Evolutionary conservation across 2,888 invertebrate species (phyloP).

Genomic region (Neoaliturus tenellus): DNA sequence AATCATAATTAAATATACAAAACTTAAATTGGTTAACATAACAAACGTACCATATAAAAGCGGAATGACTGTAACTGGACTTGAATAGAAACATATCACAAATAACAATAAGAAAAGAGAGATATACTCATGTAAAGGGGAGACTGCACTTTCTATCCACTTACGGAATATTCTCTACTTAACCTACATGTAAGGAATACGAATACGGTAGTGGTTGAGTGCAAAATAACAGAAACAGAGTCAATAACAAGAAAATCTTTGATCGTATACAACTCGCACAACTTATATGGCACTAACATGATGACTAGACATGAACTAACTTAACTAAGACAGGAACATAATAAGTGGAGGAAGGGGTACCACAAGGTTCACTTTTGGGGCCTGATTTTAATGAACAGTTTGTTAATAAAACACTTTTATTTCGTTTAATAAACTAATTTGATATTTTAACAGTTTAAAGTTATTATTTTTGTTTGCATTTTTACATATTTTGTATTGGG

Average conservation of each 20-base stretch:
- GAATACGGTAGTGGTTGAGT: not conserved
- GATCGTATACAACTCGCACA: not conserved
- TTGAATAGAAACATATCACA: not conserved
- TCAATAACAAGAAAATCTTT: not conserved
- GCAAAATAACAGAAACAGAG: slow-evolving; percentile 5
- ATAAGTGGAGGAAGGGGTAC: slow-evolving; percentile 1
- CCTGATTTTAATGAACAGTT: not conserved
- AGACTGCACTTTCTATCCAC: not conserved
- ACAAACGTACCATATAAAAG: not conserved
- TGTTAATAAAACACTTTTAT: not conserved
- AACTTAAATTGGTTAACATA: not conserved
- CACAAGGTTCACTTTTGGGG: slow-evolving; percentile 10
- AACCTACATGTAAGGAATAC: not conserved
- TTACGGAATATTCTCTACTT: slow-evolving; percentile 20
- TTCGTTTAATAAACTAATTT: too few relatives aligned
- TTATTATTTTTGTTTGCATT: too few relatives aligned
- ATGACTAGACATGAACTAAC: slow-evolving; percentile 41
- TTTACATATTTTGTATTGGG: too few relatives aligned
- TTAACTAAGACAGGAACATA: slow-evolving; percentile 49
- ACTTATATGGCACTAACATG: slow-evolving; percentile 41
- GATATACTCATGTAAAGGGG: not conserved
- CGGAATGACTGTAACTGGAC: not conserved
- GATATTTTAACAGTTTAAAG: too few relatives aligned
- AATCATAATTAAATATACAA: not conserved
- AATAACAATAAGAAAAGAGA: not conserved